A percentile compares a stretch with the other conserved stretches of the same genome.
phyloP scores from a whole-genome alignment of 2,113 vertebrate species.

The Oxyruncus cristatus region DNA sequence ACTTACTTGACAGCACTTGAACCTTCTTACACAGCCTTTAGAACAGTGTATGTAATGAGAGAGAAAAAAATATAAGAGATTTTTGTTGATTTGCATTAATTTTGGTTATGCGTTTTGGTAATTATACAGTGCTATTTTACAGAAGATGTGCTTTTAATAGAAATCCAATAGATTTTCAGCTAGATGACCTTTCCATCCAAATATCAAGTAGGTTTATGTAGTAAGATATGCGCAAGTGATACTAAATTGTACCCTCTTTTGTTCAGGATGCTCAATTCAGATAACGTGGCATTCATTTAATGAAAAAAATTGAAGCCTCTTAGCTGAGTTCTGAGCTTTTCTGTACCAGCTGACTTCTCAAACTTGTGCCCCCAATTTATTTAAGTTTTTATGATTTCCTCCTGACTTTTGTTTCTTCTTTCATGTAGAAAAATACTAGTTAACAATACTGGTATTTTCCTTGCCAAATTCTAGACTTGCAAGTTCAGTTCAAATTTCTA shows the following conservation, averaged over 20 bases:
- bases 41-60: not conserved
- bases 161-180: not conserved
- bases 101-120: not conserved
- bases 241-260: not conserved
- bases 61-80: not conserved
- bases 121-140: not conserved
- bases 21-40: slow-evolving; percentile 84
- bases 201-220: not conserved
- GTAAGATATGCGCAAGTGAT: not conserved
- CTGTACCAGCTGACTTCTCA: not conserved
- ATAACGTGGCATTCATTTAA: not conserved
- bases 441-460: not conserved
- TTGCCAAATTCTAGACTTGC: not conserved
- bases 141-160: not conserved
- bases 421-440: not conserved
- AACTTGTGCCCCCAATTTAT: not conserved
- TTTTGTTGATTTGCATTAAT: not conserved
- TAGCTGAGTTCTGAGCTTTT: not conserved
- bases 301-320: not conserved
- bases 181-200: not conserved
- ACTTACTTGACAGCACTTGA: slow-evolving; percentile 90
- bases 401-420: not conserved
- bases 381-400: not conserved
- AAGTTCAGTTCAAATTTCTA: not conserved
- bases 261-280: not conserved